Evolutionary conservation across 1,140 invertebrate species (phyloP), one percentile per base, ranked within the genome.

Genomic region (Drosophila nikananu): DNA sequence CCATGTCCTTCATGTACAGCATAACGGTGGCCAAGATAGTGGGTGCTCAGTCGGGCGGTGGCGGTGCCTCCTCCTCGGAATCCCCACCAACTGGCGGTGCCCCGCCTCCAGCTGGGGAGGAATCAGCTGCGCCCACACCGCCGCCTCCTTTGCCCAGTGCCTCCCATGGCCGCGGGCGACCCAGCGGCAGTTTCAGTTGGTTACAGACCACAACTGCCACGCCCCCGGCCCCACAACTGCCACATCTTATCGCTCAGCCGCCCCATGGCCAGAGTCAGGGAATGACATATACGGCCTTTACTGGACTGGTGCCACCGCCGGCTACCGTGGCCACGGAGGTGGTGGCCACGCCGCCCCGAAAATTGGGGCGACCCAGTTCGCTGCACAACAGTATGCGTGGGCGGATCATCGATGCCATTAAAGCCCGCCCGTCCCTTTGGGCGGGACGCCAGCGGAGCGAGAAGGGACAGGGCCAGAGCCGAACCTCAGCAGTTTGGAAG

Each of bases 1-100:
- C 91, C 15, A 92, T 92, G 91, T 92, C 91, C 17, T 92, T 92
- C 27, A 92, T 92, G 91, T 92, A 92, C 51, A 92, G 86, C 66
- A 92, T 92, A n/a, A 92, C 91, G 2, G 91, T 92, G 15, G 80
- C 91, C 25, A 92, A 92, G 44, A 92, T 92, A 27, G 87, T 92
- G 1, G 91, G 91, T 6, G 76, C 91, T 2, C 83, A 90, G 44
- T 41, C 81, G 0, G 71, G 46, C 35, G 63, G 44, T 0, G 60
- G 54, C 0, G 66, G 46, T 10, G 48, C 13, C 10, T 23, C 27
- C n/a, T 46, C 39, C 51, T 25, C 74, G 3, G 84, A 80, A 1
- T 46, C n/a, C 10, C 35, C 30, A n/a, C n/a, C 58, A 27, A n/a
- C 64, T 23, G n/a, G 25, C 21, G 6, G 27, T 25, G 39, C 49